Conservation (phyloP, 2,797 vertebrate species). For the Clarias fuscus region DNA sequence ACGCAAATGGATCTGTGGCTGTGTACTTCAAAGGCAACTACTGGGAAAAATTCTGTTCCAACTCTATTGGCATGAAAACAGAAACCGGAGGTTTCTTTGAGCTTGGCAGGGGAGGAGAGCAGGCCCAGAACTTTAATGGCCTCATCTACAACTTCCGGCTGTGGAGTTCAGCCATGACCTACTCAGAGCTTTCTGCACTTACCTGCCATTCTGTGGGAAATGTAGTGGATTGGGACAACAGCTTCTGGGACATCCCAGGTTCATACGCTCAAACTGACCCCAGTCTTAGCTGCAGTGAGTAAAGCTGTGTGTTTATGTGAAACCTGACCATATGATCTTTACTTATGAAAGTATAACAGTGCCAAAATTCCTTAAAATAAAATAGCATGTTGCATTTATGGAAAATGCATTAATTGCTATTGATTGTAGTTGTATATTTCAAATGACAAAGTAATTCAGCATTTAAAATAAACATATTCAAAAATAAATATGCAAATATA, state of each 20-base stretch:
- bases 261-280: slow-evolving; percentile 81
- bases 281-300: slow-evolving; percentile 95
- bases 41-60: slow-evolving; percentile 65
- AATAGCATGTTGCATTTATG: too few relatives aligned
- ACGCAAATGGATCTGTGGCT: slow-evolving; percentile 64
- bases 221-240: slow-evolving; percentile 92
- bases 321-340: not conserved
- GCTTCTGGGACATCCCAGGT: slow-evolving; percentile 85
- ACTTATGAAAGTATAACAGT: not conserved
- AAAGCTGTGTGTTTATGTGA: not conserved
- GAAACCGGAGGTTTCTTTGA: slow-evolving; percentile 74
- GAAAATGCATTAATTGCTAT: too few relatives aligned
- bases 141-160: slow-evolving; percentile 92
- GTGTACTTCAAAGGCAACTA: slow-evolving; percentile 71
- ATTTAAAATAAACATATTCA: too few relatives aligned
- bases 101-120: slow-evolving; percentile 72
- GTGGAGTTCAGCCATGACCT: slow-evolving; percentile 84
- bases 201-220: slow-evolving; percentile 84
- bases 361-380: too few relatives aligned
- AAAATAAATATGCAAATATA: too few relatives aligned
- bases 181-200: slow-evolving; percentile 71
- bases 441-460: too few relatives aligned
- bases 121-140: slow-evolving; percentile 73
- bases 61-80: slow-evolving; percentile 64
- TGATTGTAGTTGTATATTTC: too few relatives aligned